phyloP scores from a whole-genome alignment of 2,797 vertebrate species.

The Fringilla coelebs region DNA sequence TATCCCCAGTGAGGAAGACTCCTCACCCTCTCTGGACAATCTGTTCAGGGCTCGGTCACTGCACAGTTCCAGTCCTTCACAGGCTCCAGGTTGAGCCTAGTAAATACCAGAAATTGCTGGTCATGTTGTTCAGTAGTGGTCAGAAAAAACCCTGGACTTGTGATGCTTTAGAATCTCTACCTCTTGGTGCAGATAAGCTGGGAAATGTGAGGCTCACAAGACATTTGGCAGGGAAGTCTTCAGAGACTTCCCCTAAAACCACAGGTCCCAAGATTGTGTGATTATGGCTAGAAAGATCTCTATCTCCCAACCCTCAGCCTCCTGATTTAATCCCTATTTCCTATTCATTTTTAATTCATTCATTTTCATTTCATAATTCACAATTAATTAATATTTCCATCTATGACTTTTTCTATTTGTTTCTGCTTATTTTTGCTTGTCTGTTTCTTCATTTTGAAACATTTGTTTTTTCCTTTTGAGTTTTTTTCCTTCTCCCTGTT shows the following conservation, averaged over 20 bases:
- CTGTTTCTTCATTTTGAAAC: neutral
- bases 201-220: neutral
- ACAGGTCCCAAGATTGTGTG: neutral
- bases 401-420: neutral
- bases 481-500: neutral
- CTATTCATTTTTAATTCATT: neutral
- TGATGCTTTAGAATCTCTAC: neutral
- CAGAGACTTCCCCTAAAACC: neutral
- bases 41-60: neutral
- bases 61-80: neutral
- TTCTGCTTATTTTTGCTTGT: neutral
- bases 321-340: neutral
- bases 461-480: neutral
- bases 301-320: neutral
- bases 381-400: neutral
- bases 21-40: neutral
- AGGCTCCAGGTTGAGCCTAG: accelerated
- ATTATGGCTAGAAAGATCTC: neutral
- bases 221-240: neutral
- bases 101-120: neutral
- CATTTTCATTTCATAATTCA: neutral
- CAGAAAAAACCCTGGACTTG: accelerated
- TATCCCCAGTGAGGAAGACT: neutral
- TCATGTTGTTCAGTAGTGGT: neutral
- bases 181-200: neutral